Conservation (phyloP, 2,888 invertebrate genomes). For the Leptarthrus brevirostris region DNA sequence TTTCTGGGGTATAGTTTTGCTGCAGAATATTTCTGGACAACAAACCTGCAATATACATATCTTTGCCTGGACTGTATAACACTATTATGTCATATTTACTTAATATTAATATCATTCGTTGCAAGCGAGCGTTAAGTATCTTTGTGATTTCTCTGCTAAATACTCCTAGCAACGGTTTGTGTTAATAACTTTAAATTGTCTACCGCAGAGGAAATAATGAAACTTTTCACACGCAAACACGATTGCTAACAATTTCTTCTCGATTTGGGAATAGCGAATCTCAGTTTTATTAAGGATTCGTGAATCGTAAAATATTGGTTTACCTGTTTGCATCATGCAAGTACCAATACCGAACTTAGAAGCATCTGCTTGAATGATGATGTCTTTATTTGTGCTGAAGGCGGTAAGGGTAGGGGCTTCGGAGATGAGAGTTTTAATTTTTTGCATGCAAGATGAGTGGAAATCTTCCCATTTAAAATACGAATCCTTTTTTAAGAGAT, state of each 20-base stretch:
- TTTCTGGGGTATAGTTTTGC: slow-evolving; percentile 43
- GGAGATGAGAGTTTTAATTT: slow-evolving; percentile 10
- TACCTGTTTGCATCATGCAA: slow-evolving; percentile 44
- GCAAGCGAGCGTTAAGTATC: slow-evolving; percentile 51
- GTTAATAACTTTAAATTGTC: slow-evolving; percentile 48
- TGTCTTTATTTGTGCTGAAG: no score
- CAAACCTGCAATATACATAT: slow-evolving; percentile 55
- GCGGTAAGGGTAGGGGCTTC: neutral
- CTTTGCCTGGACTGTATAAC: slow-evolving; percentile 54
- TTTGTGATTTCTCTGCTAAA: slow-evolving; percentile 51
- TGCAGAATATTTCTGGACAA: slow-evolving; percentile 30
- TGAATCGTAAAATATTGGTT: slow-evolving; percentile 55
- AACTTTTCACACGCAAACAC: slow-evolving; percentile 54
- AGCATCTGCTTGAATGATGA: slow-evolving; percentile 48
- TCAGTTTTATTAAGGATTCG: slow-evolving; percentile 56
- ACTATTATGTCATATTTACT: slow-evolving; percentile 51
- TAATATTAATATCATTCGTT: slow-evolving; percentile 53
- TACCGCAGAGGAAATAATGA: slow-evolving; percentile 53
- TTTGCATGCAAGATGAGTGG: slow-evolving; percentile 36
- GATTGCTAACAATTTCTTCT: slow-evolving; percentile 54
- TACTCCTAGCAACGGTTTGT: slow-evolving; percentile 51
- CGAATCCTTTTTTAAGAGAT: neutral
- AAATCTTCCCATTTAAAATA: neutral
- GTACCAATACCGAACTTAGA: slow-evolving; percentile 48
- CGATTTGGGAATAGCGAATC: slow-evolving; percentile 53